Percentiles rank a stretch among this genome's conserved stretches.
phyloP scores from a whole-genome alignment of 1,140 invertebrate species.

The Tetramorium alpestre region DNA sequence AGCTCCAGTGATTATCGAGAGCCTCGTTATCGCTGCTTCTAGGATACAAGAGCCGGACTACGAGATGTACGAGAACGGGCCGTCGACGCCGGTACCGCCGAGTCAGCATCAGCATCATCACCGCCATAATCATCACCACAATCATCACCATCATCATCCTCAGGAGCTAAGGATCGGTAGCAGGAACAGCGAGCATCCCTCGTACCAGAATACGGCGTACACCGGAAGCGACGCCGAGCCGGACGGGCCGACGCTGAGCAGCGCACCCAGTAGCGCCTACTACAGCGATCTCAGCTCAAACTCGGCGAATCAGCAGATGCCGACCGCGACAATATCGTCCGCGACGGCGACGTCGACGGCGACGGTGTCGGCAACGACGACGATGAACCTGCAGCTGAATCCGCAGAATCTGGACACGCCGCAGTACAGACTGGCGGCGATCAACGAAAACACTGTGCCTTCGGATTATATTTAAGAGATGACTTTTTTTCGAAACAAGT shows the following conservation, averaged over 20 bases:
- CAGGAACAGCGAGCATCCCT: conserved; percentile 86
- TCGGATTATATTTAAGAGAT: conserved; percentile 88
- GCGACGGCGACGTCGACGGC: conserved; percentile 49
- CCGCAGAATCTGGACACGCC: conserved; percentile 75
- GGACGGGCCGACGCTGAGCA: conserved; percentile 88
- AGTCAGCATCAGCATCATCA: conserved; percentile 80
- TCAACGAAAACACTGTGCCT: conserved; percentile 88
- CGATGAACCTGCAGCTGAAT: conserved; percentile 78
- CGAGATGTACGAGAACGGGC: conserved; percentile 85
- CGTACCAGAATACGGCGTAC: conserved; percentile 90
- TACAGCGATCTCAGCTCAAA: conserved; percentile 88
- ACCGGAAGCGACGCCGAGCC: conserved; percentile 88
- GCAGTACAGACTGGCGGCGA: conserved; percentile 87
- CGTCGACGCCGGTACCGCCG: conserved; percentile 78
- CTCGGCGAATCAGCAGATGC: conserved; percentile 79
- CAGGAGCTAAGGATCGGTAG: conserved; percentile 79
- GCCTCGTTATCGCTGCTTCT: conserved; percentile 47
- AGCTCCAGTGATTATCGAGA: conserved; percentile 10
- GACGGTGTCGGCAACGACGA: conserved; percentile 13
- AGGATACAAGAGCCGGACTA: conserved; percentile 85
- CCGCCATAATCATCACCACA: conserved; percentile 77
- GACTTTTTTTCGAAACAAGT: neutral
- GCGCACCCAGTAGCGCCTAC: conserved; percentile 90
- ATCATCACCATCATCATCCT: conserved; percentile 77
- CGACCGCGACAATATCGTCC: conserved; percentile 42